Evolutionary conservation across 2,113 vertebrate species (phyloP), one percentile per base, ranked within the genome.

Genomic region (Passer montanus): DNA sequence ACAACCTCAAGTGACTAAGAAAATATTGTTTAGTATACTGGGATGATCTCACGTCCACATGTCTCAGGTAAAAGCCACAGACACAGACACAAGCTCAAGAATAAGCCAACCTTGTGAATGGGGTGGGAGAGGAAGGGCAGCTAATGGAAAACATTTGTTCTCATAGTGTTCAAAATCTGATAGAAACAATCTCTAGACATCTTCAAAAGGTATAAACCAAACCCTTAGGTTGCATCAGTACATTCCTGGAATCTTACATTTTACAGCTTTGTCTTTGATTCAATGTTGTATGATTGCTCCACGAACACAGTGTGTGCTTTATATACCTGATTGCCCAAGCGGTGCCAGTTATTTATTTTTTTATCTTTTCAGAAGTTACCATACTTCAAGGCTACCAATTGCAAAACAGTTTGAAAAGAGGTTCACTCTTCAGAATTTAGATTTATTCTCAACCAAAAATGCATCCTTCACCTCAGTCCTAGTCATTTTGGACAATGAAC

Each of bases 21-120:
- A 33, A 31, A 18, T 59, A 24, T 23, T 52, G 28, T 44, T 85
- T 23, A 3, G 2, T 60, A 12, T 20, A 21, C 28, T 11, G 20
- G 44, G 33, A 50, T 37, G 70, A 41, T 63, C 69, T 86, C 52
- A 35, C 4, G 2, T 67, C 69, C 81, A 3, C 22, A 16, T 81
- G 81, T 94, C 56, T 89, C 47, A 92, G 87, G 84, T 91, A 43
- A 55, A 94, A 77, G 52, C 53, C 63, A 64, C 85, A 75, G 72
- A 68, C 60, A 43, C 31, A 14, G 39, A 41, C 15, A 31, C 12
- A 11, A 30, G 33, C 9, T 76, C 16, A 62, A 56, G 74, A 69
- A 46, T 39, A 76, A 89, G 49, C 15, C 37, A 41, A 11, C 35
- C 46, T 60, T 87, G 18, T 50, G 66, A 78, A 68, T 76, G 58